Evolutionary conservation across 2,797 vertebrate species (phyloP), one percentile per base, ranked within the genome.

Genomic region (Lutjanus campechanus): DNA sequence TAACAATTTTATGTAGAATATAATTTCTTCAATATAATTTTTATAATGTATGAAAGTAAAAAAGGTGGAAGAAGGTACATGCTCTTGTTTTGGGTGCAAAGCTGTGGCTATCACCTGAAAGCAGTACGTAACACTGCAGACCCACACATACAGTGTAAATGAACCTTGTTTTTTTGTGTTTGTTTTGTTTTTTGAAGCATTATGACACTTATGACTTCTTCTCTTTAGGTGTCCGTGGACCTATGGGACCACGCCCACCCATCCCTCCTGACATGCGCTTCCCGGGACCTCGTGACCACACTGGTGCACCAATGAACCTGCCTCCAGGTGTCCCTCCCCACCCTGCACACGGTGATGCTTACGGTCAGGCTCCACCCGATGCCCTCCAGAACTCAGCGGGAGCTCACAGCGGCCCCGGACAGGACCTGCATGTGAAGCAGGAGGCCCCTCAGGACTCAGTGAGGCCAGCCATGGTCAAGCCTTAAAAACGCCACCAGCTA

Each of bases 211-310:
- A 36, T 36, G 29, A 2, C 29, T 36, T 11, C 6, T 43, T 19
- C 5, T 43, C 0, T 69, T 9, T 8, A 95, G 94, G 90, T 77
- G 9, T 90, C 29, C 93, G 93, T 44, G 92, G 92, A 71, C 94
- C 96, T 1, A 76, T 94, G 81, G 95, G 96, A 76, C 94, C 96
- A 3, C 90, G 88, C 62, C 91, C 89, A 61, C 85, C 77, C 20
- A 6, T 94, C 79, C 92, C 90, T 17, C 92, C 90, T 11, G 95
- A 95, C 70, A 90, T 94, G 88, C 93, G 88, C 19, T 95, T 89
- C 75, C 93, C 94, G 4, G 95, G 94, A 22, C 91, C 96, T 10
- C 96, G 95, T 73, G 96, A 97, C 68, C 95, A 92, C 70, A 67
- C 73, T 69, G 85, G 84, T 47, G 92, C 88, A 60, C 89, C 85